Percentiles rank a stretch among this genome's conserved stretches.
Evolutionary conservation across 2,888 invertebrate genomes (phyloP).

Genomic region (Perizoma affinitatum): DNA sequence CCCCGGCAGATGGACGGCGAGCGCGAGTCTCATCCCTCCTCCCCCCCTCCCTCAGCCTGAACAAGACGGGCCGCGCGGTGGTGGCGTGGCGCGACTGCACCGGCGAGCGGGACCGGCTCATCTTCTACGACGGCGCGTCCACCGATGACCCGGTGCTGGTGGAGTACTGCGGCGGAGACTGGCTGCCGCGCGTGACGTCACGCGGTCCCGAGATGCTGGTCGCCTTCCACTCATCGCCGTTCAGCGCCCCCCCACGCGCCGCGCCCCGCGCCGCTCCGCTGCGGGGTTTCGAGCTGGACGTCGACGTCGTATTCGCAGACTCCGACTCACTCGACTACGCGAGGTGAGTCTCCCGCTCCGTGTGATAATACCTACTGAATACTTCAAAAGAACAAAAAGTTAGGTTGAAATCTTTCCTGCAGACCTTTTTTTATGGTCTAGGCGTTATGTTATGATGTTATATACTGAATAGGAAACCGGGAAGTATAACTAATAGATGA

Average conservation of each 20-base stretch:
- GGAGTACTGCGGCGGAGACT: constrained; percentile 94
- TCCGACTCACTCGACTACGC: constrained; percentile 94
- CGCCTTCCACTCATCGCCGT: constrained; percentile 93
- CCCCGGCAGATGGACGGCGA: not conserved
- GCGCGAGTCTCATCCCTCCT: not conserved
- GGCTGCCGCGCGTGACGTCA: constrained; percentile 89
- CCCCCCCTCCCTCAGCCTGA: constrained; percentile 72
- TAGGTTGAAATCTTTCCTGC: too few relatives aligned
- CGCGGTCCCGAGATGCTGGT: constrained; percentile 93
- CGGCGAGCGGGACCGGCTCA: constrained; percentile 91
- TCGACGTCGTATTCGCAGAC: constrained; percentile 94
- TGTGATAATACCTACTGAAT: too few relatives aligned
- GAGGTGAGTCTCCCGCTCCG: constrained; percentile 55
- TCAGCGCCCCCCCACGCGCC: constrained; percentile 89
- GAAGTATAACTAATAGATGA: too few relatives aligned
- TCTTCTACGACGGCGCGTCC: constrained; percentile 93
- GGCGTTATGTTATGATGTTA: too few relatives aligned
- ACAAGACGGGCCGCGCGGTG: constrained; percentile 88
- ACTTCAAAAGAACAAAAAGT: too few relatives aligned
- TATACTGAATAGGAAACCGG: too few relatives aligned
- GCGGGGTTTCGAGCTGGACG: constrained; percentile 91
- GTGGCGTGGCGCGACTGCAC: constrained; percentile 94
- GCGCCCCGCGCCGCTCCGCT: constrained; percentile 86
- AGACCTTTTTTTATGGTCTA: too few relatives aligned
- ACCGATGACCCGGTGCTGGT: constrained; percentile 93